These are phyloP conservation scores for Nephila pilipes DNA, from an alignment of 1,140 invertebrate genomes.

Conservation along the genomic window DNA sequence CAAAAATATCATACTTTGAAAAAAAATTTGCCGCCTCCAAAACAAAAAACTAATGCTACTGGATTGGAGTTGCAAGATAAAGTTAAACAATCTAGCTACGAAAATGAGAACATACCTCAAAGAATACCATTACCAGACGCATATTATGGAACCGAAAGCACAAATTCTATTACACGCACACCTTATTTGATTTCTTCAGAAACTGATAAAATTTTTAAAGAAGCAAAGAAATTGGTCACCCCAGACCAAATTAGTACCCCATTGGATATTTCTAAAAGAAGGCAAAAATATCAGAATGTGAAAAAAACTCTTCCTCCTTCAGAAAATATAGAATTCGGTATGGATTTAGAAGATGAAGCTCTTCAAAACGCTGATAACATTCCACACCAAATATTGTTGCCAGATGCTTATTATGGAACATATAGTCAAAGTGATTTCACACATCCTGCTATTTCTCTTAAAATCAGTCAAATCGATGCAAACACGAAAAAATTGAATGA, in stretches of 20 bases:
- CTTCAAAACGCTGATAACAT: not conserved
- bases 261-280: not conserved
- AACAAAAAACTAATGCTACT: not conserved
- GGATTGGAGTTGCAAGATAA: no score
- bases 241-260: no score
- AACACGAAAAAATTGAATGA: not conserved
- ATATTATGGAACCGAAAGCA: not conserved
- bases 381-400: not conserved
- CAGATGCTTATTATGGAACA: not conserved
- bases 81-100: no score
- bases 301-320: not conserved
- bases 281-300: not conserved
- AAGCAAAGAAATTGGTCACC: no score
- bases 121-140: not conserved
- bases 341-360: no score
- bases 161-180: not conserved
- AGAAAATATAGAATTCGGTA: not conserved
- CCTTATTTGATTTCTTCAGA: no score
- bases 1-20: not conserved
- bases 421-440: not conserved
- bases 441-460: not conserved
- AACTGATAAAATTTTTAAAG: no score
- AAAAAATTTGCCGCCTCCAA: not conserved
- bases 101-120: not conserved
- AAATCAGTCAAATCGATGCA: no score